Evolutionary conservation across 1,140 invertebrate species (phyloP), one percentile per base, ranked within the genome.

Genomic region (Drosophila miranda): DNA sequence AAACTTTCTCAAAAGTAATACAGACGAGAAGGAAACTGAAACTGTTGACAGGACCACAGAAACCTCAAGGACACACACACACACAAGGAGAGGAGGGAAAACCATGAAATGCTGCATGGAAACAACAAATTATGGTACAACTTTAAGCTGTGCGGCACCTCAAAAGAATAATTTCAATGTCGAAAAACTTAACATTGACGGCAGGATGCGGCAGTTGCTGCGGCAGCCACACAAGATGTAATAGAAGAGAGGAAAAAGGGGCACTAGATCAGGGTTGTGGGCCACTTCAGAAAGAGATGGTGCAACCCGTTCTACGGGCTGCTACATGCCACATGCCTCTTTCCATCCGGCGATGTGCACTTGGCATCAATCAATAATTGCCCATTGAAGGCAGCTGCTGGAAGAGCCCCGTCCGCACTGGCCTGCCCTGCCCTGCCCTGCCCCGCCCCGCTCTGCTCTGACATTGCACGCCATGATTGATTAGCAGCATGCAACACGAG

Each of bases 311-410:
- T 19, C 14, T 6, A 13, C 56, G 11, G 19, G 13, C 3, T 23
- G 34, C 26, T 51, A 14, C 50, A 19, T 66, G 6, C 48, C 48
- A 28, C 11, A 28, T 28, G 28, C 30, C 8, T 26, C 41, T 19
- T 43, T 21, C 38, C 28, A 11, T 53, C 30, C 45, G 42, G 59
- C 64, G 62, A 60, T 87, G 64, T 81, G 70, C 82, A 69, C 82
- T 87, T 87, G 82, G 70, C 70, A 78, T 87, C 82, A 87, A 87
- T 87, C 83, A 87, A 87, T 87, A 87, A 87, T 87, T 87, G 82
- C 82, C 78, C 82, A 87, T 87, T 87, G 82, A 87, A 71, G 52
- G 78, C 82, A 82, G 82, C 78, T 72, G 78, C 66, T 88, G 75
- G 74, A 86, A 86, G 64, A 81, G 74, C 71, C 19, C 19, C 2